Conservation (phyloP, 2,888 invertebrate genomes). For the Trissoscelio sp. region DNA sequence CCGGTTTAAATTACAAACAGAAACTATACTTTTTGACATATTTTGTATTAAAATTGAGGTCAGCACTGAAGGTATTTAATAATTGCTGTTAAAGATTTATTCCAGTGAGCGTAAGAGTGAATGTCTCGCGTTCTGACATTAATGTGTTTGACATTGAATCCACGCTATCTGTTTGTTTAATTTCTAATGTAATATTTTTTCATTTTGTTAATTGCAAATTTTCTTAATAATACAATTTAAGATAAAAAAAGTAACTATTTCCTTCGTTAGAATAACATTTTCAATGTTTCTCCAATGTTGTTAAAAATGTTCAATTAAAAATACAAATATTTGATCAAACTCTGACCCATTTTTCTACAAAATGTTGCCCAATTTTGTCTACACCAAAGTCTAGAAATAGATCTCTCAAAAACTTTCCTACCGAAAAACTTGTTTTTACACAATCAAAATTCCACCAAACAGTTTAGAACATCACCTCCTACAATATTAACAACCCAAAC, state of each 20-base stretch:
- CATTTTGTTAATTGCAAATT: background rate
- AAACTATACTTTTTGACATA: slow-evolving; percentile 32
- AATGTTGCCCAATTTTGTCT: too few species aligned
- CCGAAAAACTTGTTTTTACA: slow-evolving; percentile 19
- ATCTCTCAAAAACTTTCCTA: background rate
- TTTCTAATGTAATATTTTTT: slow-evolving; percentile 2
- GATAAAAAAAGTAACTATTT: too few species aligned
- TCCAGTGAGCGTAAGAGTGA: slow-evolving; percentile 51
- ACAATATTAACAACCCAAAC: background rate
- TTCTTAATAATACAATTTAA: background rate
- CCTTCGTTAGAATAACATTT: too few species aligned
- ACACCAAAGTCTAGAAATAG: background rate
- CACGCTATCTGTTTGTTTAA: slow-evolving; percentile 9
- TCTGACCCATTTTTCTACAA: too few species aligned
- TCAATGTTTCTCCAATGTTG: too few species aligned
- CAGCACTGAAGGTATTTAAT: slow-evolving; percentile 39
- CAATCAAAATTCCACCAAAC: slow-evolving; percentile 21
- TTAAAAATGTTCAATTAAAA: too few species aligned
- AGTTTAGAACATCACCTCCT: background rate
- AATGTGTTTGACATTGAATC: slow-evolving; percentile 49
- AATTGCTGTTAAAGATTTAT: slow-evolving; percentile 46
- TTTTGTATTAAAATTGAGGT: slow-evolving; percentile 49
- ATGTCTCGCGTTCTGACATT: slow-evolving; percentile 32
- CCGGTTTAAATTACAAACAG: slow-evolving; percentile 23
- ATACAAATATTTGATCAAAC: too few species aligned